Evolutionary conservation across 2,113 vertebrate species (phyloP), one percentile per base, ranked within the genome.

Genomic region (Himantopus leucocephalus): DNA sequence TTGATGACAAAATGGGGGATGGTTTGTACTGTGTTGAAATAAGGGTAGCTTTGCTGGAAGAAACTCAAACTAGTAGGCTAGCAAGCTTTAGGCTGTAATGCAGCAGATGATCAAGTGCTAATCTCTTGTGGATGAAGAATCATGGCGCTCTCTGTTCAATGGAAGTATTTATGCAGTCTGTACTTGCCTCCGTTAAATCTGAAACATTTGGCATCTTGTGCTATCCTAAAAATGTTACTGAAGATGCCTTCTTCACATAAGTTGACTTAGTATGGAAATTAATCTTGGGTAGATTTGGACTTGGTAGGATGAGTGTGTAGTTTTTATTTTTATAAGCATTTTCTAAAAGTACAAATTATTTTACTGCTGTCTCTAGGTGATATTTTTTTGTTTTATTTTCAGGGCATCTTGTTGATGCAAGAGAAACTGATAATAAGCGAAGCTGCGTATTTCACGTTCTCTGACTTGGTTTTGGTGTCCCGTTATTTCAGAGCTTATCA

Each of bases 1-100:
- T 76, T 77, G 34, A 22, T 80, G 0, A 0, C 34, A 52, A 39
- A 68, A 14, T 12, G 50, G 21, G 8, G 15, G 60, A 18, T 20
- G 4, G 29, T 59, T 87, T 63, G 16, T 67, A 2, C 20, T 55
- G 59, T 39, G 17, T 4, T 71, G 37, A 52, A 93, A 39, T 34
- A 34, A 80, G 12, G 17, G 9, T 35, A 21, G 14, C 62, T 93
- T 67, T 95, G 9, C 55, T 76, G 48, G 23, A 47, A 70, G 26
- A 63, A 67, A 43, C 45, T 47, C 22, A 10, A 14, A 7, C 10
- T 62, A 26, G 6, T 35, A 48, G 60, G 56, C 35, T 60, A 37
- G n/a, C 7, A 13, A 55, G 23, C 66, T 83, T 43, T 20, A 45
- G 55, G 21, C 50, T 88, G 8, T 80, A 29, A 22, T 45, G 39